A percentile compares a stretch with the other conserved stretches of the same genome.
Conservation (phyloP, 2,888 invertebrate genomes). For the Thecocarcelia acutangulata region DNA sequence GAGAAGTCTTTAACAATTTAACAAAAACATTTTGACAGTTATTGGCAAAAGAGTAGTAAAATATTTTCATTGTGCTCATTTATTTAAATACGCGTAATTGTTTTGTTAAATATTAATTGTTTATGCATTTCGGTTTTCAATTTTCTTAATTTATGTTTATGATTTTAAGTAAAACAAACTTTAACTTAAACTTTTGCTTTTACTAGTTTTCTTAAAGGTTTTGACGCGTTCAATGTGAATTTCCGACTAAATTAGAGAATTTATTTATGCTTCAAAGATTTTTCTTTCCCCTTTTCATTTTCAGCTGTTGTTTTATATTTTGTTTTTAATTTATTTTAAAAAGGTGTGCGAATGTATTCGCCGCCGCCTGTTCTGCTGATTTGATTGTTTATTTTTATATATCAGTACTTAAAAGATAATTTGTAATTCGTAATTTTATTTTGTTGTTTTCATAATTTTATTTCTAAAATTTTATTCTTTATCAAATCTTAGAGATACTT, state of each 20-base stretch:
- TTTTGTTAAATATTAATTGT: too few species aligned
- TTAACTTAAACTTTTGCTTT: not conserved
- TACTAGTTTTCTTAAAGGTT: constrained; percentile 7
- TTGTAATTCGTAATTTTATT: constrained; percentile 30
- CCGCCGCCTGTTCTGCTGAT: constrained; percentile 12
- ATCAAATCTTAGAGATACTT: not conserved
- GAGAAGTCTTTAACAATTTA: constrained; percentile 45
- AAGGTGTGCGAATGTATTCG: constrained; percentile 42
- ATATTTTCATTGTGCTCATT: constrained; percentile 12
- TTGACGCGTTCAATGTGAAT: constrained; percentile 43
- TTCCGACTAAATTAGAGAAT: constrained; percentile 40
- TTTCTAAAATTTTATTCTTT: constrained; percentile 25
- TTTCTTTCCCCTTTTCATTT: not conserved
- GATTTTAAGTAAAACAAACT: not conserved
- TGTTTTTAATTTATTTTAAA: constrained; percentile 28
- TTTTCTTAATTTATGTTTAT: not conserved
- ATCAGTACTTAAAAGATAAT: constrained; percentile 38
- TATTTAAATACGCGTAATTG: not conserved
- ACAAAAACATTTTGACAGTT: not conserved
- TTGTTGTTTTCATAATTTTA: not conserved
- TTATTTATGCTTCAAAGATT: constrained; percentile 15
- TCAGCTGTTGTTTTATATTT: not conserved
- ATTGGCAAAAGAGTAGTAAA: not conserved
- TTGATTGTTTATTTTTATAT: constrained; percentile 10
- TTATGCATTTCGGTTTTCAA: not conserved